phyloP scores from a whole-genome alignment of 2,113 vertebrate genomes.

The Ahaetulla prasina region DNA sequence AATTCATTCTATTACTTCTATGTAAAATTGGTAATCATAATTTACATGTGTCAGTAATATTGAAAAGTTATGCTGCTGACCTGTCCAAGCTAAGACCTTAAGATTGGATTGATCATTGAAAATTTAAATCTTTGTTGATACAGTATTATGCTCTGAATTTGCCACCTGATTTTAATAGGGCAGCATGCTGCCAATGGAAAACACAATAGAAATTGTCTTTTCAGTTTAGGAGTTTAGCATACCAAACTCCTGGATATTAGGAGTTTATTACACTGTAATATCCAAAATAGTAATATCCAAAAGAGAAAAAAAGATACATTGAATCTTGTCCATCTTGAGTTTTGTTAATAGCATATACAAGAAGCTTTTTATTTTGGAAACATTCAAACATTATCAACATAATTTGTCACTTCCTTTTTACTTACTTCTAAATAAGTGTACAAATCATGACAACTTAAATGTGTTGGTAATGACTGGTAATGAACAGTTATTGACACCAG shows the following conservation, averaged over 20 bases:
- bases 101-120: slow-evolving; percentile 28
- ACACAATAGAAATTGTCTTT: neutral
- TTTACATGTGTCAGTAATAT: slow-evolving; percentile 30
- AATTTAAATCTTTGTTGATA: neutral
- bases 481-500: slow-evolving; percentile 9
- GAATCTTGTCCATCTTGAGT: neutral
- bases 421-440: neutral
- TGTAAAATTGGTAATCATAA: slow-evolving; percentile 44
- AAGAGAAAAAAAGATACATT: neutral
- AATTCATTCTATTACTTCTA: slow-evolving; percentile 35
- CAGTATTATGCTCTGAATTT: slow-evolving; percentile 28
- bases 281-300: too few species aligned
- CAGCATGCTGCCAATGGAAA: neutral
- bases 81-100: slow-evolving; percentile 5
- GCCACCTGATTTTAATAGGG: slow-evolving; percentile 20
- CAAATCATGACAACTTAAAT: too few species aligned
- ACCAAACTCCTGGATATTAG: too few species aligned
- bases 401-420: neutral
- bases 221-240: neutral
- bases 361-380: neutral
- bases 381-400: neutral
- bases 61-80: neutral
- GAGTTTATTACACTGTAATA: too few species aligned
- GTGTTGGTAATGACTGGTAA: neutral
- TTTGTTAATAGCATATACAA: neutral